Base-by-base conservation (phyloP, 1,140 invertebrate genomes). In the Apis florea region DNA sequence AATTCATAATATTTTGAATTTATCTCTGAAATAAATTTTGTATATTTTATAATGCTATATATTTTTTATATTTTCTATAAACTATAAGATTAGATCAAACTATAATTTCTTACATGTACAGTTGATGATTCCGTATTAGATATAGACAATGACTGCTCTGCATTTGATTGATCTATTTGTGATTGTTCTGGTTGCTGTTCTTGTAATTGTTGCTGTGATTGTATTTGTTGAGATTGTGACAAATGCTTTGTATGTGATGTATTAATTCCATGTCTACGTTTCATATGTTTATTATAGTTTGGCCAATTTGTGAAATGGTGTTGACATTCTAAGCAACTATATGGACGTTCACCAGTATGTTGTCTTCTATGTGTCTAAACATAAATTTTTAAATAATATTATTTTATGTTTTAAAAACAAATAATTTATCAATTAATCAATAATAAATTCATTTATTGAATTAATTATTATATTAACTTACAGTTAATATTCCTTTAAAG, bases 271-370 rank as follows among this genome's bases (percentile, higher is more conserved):
- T 96, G 96, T 59, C 96, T 90, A 40, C 96, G 91, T 92, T 96
- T 96, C 96, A 96, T 96, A 84, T 96, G 96, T 85, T 96, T 96
- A 87, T 96, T 96, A 82, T 96, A 96, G 92, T 96, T 96, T 12
- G 96, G 95, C 96, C 96, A 96, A 91, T 96, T 96, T 4, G 96
- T 96, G 83, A 96, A 96, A 87, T 96, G 95, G 90, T 96, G 95
- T 80, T 95, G 95, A 84, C 95, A 95, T 72, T 94, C 92, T 0
- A 90, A 47, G 83, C 95, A 95, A 76, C 93, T 93, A 84, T 95
- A 95, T 0, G 95, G 95, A 70, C 94, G 89, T 83, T 95, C 95
- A 12, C 95, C 95, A 1, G 95, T 95, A 83, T 95, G 95, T 21
- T 96, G 95, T 51, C 96, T 91, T 66, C 95, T 90, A 90, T 96